Evolutionary conservation across 2,797 vertebrate genomes (phyloP).

Genomic region (Molothrus ater): DNA sequence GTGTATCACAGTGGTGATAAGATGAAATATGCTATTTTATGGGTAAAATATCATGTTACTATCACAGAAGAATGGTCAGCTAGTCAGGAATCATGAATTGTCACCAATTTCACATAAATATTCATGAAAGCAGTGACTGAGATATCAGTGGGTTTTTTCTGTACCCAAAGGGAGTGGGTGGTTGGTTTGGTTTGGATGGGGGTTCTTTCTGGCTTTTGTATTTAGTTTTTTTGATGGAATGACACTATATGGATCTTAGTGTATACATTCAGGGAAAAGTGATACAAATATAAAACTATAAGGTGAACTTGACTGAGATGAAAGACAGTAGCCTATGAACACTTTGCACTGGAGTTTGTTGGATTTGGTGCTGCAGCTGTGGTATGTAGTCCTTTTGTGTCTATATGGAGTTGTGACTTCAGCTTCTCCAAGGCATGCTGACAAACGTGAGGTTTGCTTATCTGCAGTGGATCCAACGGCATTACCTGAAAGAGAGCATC

Average conservation of each 20-base stretch:
- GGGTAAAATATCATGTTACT: not conserved
- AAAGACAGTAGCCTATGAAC: not conserved
- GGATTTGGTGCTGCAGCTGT: not conserved
- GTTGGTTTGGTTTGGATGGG: not conserved
- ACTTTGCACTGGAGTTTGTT: not conserved
- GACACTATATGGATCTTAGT: not conserved
- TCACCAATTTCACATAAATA: not conserved
- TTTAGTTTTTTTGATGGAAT: not conserved
- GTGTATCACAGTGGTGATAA: not conserved
- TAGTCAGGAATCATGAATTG: not conserved
- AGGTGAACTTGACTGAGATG: not conserved
- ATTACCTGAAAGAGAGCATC: not conserved
- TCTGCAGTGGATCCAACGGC: not conserved
- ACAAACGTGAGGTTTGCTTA: not conserved
- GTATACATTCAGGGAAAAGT: not conserved
- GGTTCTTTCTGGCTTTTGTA: not conserved
- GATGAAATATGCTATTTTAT: not conserved
- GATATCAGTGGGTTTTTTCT: not conserved
- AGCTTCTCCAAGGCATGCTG: not conserved
- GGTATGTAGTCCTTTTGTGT: not conserved
- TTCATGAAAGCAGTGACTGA: not conserved
- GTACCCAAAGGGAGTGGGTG: accelerated
- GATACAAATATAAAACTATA: not conserved
- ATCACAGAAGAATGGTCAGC: not conserved
- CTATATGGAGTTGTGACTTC: not conserved